Conservation (phyloP, 2,113 vertebrate species). For the Ptilorrhoa leucosticta region DNA sequence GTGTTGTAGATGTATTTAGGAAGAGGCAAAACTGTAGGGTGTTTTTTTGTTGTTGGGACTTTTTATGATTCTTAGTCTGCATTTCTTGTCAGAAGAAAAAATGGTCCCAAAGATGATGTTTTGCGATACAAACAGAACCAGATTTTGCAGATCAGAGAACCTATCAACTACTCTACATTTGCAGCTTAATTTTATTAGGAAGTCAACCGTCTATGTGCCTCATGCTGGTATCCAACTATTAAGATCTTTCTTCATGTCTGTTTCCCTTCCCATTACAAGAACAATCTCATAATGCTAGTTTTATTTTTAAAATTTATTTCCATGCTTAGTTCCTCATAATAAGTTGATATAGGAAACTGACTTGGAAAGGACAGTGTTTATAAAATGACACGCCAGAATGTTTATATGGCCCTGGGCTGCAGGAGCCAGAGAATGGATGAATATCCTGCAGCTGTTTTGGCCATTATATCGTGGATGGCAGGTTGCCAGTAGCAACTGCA, state of each 20-base stretch:
- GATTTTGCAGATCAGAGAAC: background rate
- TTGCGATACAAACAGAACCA: background rate
- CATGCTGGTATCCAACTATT: background rate
- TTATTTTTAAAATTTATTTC: background rate
- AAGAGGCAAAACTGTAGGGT: background rate
- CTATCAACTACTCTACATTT: background rate
- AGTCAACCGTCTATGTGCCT: background rate
- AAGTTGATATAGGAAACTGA: background rate
- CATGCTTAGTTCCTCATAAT: background rate
- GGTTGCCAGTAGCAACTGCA: background rate
- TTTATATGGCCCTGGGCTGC: slow-evolving; percentile 13
- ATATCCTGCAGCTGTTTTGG: slow-evolving; percentile 8
- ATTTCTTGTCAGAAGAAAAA: slow-evolving; percentile 8
- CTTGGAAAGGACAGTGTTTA: slow-evolving; percentile 12
- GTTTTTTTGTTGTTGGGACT: background rate
- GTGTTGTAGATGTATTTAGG: background rate
- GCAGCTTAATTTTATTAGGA: background rate
- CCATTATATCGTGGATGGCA: background rate
- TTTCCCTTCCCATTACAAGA: background rate
- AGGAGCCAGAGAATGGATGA: background rate
- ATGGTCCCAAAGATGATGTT: background rate
- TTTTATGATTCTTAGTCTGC: background rate
- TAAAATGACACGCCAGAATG: background rate
- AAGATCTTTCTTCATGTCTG: background rate
- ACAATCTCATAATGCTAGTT: background rate